Percentiles rank a stretch among this genome's conserved stretches.
Conservation (phyloP, 2,888 invertebrate genomes). For the Orthosia incerta region DNA sequence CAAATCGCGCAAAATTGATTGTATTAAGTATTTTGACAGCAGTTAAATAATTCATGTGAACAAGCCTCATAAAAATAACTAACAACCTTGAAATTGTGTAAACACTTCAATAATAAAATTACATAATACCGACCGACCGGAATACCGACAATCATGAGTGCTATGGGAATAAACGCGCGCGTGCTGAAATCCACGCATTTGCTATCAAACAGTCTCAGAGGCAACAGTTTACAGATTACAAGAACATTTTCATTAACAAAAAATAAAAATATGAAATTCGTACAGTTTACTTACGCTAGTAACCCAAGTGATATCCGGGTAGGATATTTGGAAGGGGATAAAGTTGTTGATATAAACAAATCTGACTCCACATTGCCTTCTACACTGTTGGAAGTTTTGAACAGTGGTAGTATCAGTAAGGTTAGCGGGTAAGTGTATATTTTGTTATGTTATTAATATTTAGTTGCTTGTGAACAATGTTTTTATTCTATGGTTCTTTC, state of each 20-base stretch:
- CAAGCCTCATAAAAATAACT: constrained; percentile 21
- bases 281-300: constrained; percentile 92
- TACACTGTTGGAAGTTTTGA: constrained; percentile 87
- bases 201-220: constrained; percentile 63
- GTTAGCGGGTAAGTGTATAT: constrained; percentile 79
- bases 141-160: constrained; percentile 70
- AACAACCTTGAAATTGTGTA: constrained; percentile 57
- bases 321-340: constrained; percentile 92
- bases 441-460: neutral
- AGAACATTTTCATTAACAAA: constrained; percentile 76
- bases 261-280: constrained; percentile 92
- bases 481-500: neutral
- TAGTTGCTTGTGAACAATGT: neutral
- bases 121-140: constrained; percentile 59
- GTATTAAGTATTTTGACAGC: neutral
- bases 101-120: constrained; percentile 61
- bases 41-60: constrained; percentile 10
- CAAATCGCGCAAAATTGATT: neutral
- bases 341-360: constrained; percentile 93
- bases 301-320: constrained; percentile 92
- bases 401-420: constrained; percentile 77
- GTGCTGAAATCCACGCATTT: constrained; percentile 72
- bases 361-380: constrained; percentile 83
- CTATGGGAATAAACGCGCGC: constrained; percentile 64
- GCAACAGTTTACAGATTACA: constrained; percentile 53